These are phyloP conservation scores for Gymnodraco acuticeps DNA, from an alignment of 2,797 vertebrate species.

Conservation along the genomic window DNA sequence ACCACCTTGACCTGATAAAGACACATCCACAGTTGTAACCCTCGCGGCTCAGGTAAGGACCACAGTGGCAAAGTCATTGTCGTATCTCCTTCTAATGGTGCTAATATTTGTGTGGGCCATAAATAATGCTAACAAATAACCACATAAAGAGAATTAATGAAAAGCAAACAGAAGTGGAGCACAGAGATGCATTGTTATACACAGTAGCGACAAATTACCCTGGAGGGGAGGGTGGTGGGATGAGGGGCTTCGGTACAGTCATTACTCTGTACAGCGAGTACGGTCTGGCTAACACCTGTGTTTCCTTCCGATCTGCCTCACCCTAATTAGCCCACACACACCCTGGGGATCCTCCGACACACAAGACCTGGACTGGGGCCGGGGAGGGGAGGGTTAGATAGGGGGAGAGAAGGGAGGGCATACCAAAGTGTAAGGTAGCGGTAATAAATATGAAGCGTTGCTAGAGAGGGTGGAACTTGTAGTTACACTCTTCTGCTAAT, in stretches of 20 bases:
- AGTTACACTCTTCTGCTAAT: conserved; percentile 30
- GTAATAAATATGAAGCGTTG: conserved; percentile 20
- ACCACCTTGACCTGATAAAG: conserved; percentile 87
- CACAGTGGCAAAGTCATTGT: conserved; percentile 85
- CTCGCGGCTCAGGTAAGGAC: conserved; percentile 75
- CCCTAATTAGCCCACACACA: conserved; percentile 99
- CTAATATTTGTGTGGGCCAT: conserved; percentile 96
- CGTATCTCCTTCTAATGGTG: conserved; percentile 87
- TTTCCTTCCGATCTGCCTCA: conserved; percentile 93
- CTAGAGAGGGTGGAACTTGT: conserved; percentile 15
- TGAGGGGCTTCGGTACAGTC: conserved; percentile 88
- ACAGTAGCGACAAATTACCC: conserved; percentile 95
- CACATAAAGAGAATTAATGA: conserved; percentile 87
- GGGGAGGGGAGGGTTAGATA: conserved; percentile 36
- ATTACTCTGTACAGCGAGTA: conserved; percentile 93
- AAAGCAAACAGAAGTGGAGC: conserved; percentile 92
- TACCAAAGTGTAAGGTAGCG: conserved; percentile 57
- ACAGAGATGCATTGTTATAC: conserved; percentile 95
- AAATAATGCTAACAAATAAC: conserved; percentile 93
- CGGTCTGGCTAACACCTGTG: conserved; percentile 96
- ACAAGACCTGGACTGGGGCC: conserved; percentile 70
- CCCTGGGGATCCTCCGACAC: conserved; percentile 87
- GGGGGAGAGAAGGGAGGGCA: conserved; percentile 52
- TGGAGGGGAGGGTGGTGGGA: conserved; percentile 65
- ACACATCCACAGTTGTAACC: conserved; percentile 69